Evolutionary conservation across 1,140 invertebrate genomes (phyloP).

Genomic region (Bombus waltoni): DNA sequence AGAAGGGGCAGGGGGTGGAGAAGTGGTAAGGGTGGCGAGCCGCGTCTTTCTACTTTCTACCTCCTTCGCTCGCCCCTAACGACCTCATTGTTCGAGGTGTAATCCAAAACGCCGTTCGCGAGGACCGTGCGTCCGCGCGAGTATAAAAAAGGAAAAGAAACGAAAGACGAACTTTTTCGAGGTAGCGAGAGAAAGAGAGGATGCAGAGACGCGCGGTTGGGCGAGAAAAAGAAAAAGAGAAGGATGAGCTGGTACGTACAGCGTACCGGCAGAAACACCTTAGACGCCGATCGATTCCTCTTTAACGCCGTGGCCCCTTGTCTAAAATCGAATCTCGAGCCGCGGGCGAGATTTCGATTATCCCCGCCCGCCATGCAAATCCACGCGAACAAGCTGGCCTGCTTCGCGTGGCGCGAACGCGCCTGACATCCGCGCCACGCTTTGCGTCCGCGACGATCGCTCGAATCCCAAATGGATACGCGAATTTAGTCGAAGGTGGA

Average conservation of each 20-base stretch:
- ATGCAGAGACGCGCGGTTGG: slow-evolving; percentile 5
- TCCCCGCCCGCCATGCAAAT: slow-evolving; percentile 24
- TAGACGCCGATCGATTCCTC: background rate
- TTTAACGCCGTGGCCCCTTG: slow-evolving; percentile 46
- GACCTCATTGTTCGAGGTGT: slow-evolving; percentile 76
- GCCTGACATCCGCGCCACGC: background rate
- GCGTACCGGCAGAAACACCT: background rate
- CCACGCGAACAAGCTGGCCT: background rate
- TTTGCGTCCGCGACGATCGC: background rate
- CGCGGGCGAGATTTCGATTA: slow-evolving; percentile 47
- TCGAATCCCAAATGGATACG: background rate
- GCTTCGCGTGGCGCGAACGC: slow-evolving; percentile 6
- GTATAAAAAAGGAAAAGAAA: background rate
- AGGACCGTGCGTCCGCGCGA: slow-evolving; percentile 33
- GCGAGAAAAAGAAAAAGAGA: background rate
- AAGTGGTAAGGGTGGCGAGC: slow-evolving; percentile 16
- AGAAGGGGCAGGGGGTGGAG: too few species aligned
- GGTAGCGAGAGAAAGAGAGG: slow-evolving; percentile 1
- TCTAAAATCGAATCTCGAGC: slow-evolving; percentile 68
- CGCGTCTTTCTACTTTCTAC: slow-evolving; percentile 35
- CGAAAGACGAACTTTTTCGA: background rate
- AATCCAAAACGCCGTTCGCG: slow-evolving; percentile 74
- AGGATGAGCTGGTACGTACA: background rate
- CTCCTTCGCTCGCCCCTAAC: slow-evolving; percentile 62
- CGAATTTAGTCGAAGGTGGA: background rate